These are phyloP conservation scores for Andrena hattorfiana DNA, from an alignment of 2,888 invertebrate species.

Conservation along the genomic window DNA sequence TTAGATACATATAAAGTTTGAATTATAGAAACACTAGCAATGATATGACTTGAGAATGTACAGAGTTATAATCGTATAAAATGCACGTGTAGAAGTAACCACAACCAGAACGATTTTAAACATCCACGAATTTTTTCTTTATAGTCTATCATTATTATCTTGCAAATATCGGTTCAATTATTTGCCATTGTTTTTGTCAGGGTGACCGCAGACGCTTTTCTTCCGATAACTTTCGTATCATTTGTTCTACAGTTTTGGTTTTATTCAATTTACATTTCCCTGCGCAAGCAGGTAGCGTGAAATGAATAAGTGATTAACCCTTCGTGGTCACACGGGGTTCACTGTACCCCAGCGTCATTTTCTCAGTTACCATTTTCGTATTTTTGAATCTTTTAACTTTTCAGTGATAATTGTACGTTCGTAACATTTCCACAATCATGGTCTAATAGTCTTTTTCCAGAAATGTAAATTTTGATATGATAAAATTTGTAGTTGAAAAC, in stretches of 20 bases:
- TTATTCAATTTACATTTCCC: neutral
- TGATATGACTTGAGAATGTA: slow-evolving; percentile 59
- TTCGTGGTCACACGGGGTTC: too few relatives aligned
- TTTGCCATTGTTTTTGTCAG: slow-evolving; percentile 29
- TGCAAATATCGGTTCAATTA: slow-evolving; percentile 67
- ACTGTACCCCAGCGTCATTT: too few relatives aligned
- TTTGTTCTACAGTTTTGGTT: neutral
- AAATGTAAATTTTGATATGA: too few relatives aligned
- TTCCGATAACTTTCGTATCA: neutral
- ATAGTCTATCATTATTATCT: slow-evolving; percentile 72
- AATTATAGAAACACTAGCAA: slow-evolving; percentile 64
- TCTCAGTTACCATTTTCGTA: too few relatives aligned
- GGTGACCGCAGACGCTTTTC: slow-evolving; percentile 29
- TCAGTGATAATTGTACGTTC: too few relatives aligned
- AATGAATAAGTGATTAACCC: neutral
- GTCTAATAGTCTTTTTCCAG: too few relatives aligned
- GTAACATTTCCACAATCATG: too few relatives aligned
- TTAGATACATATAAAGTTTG: slow-evolving; percentile 72
- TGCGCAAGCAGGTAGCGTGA: neutral
- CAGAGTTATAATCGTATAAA: slow-evolving; percentile 60
- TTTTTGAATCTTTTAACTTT: too few relatives aligned
- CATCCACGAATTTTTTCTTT: slow-evolving; percentile 63
- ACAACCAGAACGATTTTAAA: slow-evolving; percentile 70
- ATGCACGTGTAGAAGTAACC: slow-evolving; percentile 69
- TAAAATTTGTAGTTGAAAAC: too few relatives aligned